Base-by-base conservation (phyloP, 2,797 vertebrate genomes). In the Epinephelus coioides region DNA sequence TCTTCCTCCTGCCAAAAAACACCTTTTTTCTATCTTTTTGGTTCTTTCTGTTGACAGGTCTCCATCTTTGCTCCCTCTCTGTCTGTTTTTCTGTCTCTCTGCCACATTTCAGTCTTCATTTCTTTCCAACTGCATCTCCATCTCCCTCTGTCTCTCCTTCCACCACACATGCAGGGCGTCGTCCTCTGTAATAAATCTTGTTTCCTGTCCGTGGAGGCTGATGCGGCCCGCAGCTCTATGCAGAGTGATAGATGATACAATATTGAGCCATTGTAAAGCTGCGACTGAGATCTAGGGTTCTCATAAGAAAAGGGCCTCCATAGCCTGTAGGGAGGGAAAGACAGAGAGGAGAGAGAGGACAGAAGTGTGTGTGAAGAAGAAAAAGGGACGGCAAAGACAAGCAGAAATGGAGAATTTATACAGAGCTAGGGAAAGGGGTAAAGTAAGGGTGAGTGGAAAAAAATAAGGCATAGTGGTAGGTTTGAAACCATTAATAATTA, bases 191-290 rank as follows among this genome's bases (percentile, higher is more conserved):
- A 88, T 94, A 93, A 93, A 94, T 94, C 90, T 90, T 51, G 79
- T 88, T 89, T 83, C 79, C 79, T 19, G 59, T 89, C 89, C 85
- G 73, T 57, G 38, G 89, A 89, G 89, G 87, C 87, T 66, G 86
- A 83, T 65, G 86, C 84, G 47, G 92, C 92, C 91, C 56, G 87
- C 88, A 92, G 92, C 89, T 86, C 84, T 86, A 86, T 84, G 86
- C 87, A 84, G 83, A 90, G 90, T 94, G 92, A 94, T 93, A 91
- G 91, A 94, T 94, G 89, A 84, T 90, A 93, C 88, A 94, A 94
- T 94, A 94, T 92, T 88, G 86, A 91, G 87, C 86, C 80, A 69
- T 51, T 85, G 87, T 79, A 90, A 90, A 84, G 86, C 88, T 81
- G 85, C 17, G 75, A 86, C 89, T 78, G 88, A 92, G 93, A 94